phyloP scores from a whole-genome alignment of 2,113 vertebrate genomes.

The Oceanodroma tethys region DNA sequence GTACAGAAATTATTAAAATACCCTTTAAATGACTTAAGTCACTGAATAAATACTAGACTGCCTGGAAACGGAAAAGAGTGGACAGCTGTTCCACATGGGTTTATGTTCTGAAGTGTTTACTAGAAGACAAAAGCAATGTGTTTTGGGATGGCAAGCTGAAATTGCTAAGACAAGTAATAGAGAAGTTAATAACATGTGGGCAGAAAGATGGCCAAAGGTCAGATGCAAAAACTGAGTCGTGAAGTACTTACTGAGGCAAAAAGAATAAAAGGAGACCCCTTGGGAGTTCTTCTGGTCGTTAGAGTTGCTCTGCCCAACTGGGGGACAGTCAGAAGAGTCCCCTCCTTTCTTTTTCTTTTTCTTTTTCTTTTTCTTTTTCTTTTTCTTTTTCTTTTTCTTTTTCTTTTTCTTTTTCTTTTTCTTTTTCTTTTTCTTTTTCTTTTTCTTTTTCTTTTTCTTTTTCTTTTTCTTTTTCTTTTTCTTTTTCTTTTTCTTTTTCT shows the following conservation, averaged over 20 bases:
- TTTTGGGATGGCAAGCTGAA: neutral
- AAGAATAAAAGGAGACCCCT: neutral
- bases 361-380: fast-evolving
- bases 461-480: fast-evolving
- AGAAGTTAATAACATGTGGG: neutral
- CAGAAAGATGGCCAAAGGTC: neutral
- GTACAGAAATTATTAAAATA: neutral
- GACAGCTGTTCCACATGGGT: neutral
- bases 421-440: fast-evolving
- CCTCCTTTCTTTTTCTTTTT: fast-evolving
- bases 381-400: fast-evolving
- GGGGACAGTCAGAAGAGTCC: neutral
- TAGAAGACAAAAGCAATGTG: neutral
- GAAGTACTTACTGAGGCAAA: neutral
- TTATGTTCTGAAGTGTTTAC: neutral
- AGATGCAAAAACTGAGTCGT: neutral
- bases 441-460: fast-evolving
- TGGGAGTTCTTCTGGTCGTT: neutral
- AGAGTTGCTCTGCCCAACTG: neutral
- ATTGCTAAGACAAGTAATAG: neutral
- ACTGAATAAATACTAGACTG: neutral
- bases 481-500: fast-evolving
- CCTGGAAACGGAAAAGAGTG: neutral
- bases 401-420: fast-evolving
- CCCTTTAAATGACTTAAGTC: neutral